Conservation (phyloP, 2,888 invertebrate genomes). For the Ectemnius continuus region DNA sequence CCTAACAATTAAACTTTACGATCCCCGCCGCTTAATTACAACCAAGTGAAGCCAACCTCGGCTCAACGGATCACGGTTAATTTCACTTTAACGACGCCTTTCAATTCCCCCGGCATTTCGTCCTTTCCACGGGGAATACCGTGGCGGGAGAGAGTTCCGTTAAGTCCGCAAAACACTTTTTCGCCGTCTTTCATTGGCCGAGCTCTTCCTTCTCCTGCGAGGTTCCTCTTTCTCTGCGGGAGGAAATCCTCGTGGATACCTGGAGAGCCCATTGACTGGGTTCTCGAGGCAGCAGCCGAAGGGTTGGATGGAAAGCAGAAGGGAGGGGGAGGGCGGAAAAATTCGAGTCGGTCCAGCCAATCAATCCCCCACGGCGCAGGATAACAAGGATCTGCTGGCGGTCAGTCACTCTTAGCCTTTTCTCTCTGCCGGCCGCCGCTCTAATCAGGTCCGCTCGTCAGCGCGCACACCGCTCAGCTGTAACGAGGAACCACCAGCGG, state of each 20-base stretch:
- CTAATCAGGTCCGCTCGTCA: too few relatives aligned
- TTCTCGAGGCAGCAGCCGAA: too few relatives aligned
- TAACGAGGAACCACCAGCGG: too few relatives aligned
- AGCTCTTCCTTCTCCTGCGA: not conserved
- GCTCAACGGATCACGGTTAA: slow-evolving; percentile 43
- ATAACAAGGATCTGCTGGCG: too few relatives aligned
- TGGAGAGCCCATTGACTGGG: too few relatives aligned
- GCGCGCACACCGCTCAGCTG: too few relatives aligned
- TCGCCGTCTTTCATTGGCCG: slow-evolving; percentile 17
- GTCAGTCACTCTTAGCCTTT: too few relatives aligned
- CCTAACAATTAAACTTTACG: slow-evolving; percentile 44
- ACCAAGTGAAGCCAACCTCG: slow-evolving; percentile 28
- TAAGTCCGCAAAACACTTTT: slow-evolving; percentile 38
- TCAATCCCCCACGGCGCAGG: too few relatives aligned
- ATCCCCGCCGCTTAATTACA: slow-evolving; percentile 43
- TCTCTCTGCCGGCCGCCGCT: too few relatives aligned
- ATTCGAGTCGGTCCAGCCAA: too few relatives aligned
- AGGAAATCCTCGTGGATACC: slow-evolving; percentile 17
- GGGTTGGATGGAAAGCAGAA: too few relatives aligned
- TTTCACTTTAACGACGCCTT: slow-evolving; percentile 44
- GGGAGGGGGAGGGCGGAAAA: too few relatives aligned
- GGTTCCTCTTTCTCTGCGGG: not conserved
- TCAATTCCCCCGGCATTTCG: slow-evolving; percentile 35
- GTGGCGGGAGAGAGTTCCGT: slow-evolving; percentile 17
- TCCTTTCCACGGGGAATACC: not conserved